Percentiles rank a stretch among this genome's conserved stretches.
These are phyloP conservation scores for Zoanthus sociatus DNA, from an alignment of 92 coral and sea anemone genomes.

Conservation along the genomic window DNA sequence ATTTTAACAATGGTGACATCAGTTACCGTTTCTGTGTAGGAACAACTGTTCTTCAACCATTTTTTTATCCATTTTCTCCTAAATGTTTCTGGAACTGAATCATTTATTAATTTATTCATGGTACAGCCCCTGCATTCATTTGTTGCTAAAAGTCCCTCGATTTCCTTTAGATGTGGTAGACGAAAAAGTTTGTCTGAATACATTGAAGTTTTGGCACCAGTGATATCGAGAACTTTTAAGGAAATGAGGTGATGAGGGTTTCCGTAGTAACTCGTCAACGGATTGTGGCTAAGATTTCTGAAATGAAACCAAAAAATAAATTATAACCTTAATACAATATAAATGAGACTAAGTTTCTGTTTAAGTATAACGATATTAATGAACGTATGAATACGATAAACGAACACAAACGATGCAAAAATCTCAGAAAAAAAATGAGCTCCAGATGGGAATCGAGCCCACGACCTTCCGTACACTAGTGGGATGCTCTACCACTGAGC, in stretches of 20 bases:
- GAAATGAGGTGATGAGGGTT: not conserved
- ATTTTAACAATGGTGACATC: not conserved
- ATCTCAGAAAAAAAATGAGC: too few relatives aligned
- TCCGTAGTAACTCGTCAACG: not conserved
- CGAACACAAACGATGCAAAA: too few relatives aligned
- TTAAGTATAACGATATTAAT: too few relatives aligned
- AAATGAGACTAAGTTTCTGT: too few relatives aligned
- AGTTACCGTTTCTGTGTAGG: not conserved
- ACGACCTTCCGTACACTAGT: too few relatives aligned
- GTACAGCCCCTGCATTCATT: not conserved
- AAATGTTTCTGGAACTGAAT: not conserved
- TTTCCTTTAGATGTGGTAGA: slow-evolving; percentile 9
- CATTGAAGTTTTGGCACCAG: not conserved
- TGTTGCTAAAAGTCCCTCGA: not conserved
- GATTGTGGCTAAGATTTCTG: slow-evolving; percentile 27
- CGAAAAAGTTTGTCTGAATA: not conserved
- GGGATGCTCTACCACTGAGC: too few relatives aligned
- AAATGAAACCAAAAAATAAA: not conserved
- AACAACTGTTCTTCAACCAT: slow-evolving; percentile 21
- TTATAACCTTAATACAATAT: too few relatives aligned
- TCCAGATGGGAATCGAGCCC: too few relatives aligned
- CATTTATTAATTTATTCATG: not conserved
- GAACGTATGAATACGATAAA: too few relatives aligned
- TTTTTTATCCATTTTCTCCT: not conserved
- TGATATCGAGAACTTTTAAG: not conserved